Percentiles rank a stretch among this genome's conserved stretches.
These are phyloP conservation scores for Rhea pennata DNA, from an alignment of 2,113 vertebrate species.

Conservation along the genomic window DNA sequence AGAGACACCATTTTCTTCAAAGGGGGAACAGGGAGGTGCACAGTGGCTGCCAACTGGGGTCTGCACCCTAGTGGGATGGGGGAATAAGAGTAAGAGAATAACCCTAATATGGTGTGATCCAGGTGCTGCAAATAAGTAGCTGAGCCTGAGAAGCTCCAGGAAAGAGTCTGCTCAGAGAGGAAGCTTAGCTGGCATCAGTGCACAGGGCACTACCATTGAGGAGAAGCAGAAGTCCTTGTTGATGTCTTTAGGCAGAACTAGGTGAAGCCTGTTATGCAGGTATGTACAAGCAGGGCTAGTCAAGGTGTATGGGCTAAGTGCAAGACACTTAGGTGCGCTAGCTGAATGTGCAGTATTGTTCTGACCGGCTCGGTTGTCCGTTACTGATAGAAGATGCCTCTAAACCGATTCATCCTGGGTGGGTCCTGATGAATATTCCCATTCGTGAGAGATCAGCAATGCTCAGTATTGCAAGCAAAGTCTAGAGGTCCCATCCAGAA, in stretches of 20 bases:
- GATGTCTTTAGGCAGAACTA: background rate
- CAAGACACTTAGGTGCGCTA: background rate
- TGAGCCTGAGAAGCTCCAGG: background rate
- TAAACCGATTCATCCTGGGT: background rate
- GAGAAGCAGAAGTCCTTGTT: background rate
- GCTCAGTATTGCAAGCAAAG: background rate
- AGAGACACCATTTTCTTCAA: background rate
- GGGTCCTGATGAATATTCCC: background rate
- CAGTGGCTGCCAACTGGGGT: background rate
- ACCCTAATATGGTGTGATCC: background rate
- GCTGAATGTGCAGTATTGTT: background rate
- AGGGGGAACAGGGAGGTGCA: background rate
- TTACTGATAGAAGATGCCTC: background rate
- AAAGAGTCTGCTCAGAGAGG: background rate
- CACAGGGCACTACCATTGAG: background rate
- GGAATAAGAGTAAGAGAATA: background rate
- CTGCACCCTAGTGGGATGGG: background rate
- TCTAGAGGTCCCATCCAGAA: background rate
- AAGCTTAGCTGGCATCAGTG: background rate
- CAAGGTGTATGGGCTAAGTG: background rate
- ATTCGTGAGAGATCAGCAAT: background rate
- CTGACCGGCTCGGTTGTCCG: background rate
- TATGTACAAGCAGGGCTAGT: background rate
- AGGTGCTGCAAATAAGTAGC: background rate
- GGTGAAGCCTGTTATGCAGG: background rate